Percentiles rank a stretch among this genome's conserved stretches.
These are phyloP conservation scores for Pluvialis apricaria DNA, from an alignment of 2,113 vertebrate genomes.

Conservation along the genomic window DNA sequence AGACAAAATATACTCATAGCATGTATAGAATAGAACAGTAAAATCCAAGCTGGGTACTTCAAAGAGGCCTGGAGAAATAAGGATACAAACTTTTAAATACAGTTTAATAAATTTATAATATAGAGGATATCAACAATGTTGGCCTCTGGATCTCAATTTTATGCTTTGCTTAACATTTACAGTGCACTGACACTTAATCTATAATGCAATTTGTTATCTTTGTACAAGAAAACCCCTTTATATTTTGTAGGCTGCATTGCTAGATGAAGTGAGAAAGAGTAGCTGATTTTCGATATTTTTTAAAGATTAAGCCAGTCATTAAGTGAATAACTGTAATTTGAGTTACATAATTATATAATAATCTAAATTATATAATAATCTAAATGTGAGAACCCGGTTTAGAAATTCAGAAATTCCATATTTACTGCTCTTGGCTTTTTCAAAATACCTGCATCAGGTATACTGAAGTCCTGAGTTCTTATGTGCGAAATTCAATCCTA, in stretches of 20 bases:
- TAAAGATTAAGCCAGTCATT: background rate
- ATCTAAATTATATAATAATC: background rate
- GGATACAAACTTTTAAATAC: background rate
- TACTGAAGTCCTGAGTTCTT: background rate
- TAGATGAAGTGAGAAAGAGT: background rate
- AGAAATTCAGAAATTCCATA: background rate
- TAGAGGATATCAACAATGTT: background rate
- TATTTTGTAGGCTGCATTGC: background rate
- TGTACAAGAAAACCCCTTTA: background rate
- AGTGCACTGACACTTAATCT: background rate
- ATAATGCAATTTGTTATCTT: background rate
- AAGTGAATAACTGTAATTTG: background rate
- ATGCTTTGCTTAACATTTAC: constrained; percentile 18
- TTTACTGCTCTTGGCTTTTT: background rate
- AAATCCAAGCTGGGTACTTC: background rate
- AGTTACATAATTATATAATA: background rate
- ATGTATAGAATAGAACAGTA: background rate
- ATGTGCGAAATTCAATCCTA: background rate
- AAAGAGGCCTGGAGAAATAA: background rate
- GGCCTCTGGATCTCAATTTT: background rate
- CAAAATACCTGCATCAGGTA: background rate
- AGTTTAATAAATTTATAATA: background rate
- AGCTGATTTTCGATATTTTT: background rate
- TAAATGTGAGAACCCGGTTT: background rate
- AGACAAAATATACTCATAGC: background rate